These are phyloP conservation scores for Myrmecophaga tridactyla DNA, from an alignment of 2,113 vertebrate genomes.

Conservation along the genomic window DNA sequence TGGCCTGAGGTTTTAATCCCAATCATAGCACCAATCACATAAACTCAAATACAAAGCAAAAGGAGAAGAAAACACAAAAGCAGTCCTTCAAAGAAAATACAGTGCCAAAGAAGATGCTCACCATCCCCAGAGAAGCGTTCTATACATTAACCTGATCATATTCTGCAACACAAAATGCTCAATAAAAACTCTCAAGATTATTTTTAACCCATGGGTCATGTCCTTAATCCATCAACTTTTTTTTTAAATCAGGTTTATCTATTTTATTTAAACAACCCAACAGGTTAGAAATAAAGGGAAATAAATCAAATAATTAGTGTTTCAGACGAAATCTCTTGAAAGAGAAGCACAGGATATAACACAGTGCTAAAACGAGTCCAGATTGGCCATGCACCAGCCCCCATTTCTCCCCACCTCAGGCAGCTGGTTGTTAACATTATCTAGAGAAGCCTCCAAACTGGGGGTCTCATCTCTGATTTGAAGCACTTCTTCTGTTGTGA, in stretches of 20 bases:
- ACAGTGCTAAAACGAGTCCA: constrained; percentile 88
- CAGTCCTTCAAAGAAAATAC: constrained; percentile 73
- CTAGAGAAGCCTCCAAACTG: constrained; percentile 93
- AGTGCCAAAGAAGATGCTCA: constrained; percentile 71
- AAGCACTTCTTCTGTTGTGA: constrained; percentile 89
- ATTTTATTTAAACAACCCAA: constrained; percentile 68
- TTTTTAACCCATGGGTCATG: constrained; percentile 86
- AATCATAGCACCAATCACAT: constrained; percentile 88
- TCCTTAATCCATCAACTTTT: constrained; percentile 44
- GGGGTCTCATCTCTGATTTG: constrained; percentile 91
- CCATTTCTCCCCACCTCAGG: constrained; percentile 98
- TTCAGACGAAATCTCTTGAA: constrained; percentile 78
- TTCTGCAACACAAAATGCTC: constrained; percentile 77
- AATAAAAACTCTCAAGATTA: constrained; percentile 76
- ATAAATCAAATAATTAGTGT: constrained; percentile 82
- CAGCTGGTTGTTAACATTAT: constrained; percentile 97
- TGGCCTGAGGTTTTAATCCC: constrained; percentile 94
- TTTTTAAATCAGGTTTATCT: not conserved
- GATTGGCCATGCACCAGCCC: constrained; percentile 92
- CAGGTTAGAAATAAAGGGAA: constrained; percentile 87
- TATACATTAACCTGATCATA: constrained; percentile 68
- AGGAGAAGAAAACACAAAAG: constrained; percentile 63
- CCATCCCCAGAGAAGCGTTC: constrained; percentile 77
- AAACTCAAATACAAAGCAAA: constrained; percentile 83
- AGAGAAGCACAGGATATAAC: constrained; percentile 71